A percentile compares a stretch with the other conserved stretches of the same genome.
Conservation (phyloP, 2,113 vertebrate species). For the Camelus bactrianus region DNA sequence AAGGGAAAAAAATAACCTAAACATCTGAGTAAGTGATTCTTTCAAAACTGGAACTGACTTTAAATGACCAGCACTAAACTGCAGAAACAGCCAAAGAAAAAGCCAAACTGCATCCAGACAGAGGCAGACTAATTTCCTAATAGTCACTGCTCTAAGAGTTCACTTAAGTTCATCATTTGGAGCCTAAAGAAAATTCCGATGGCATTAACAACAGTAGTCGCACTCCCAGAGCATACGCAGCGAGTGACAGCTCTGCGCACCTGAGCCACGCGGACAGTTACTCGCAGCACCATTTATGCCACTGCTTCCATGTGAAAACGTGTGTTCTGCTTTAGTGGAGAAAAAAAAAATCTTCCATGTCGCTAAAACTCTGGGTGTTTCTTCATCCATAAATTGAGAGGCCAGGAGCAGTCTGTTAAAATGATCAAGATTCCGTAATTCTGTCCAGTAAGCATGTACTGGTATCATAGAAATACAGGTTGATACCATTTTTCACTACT, state of each 20-base stretch:
- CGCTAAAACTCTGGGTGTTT: background rate
- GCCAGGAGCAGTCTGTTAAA: background rate
- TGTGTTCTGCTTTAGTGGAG: background rate
- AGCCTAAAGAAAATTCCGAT: background rate
- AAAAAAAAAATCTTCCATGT: background rate
- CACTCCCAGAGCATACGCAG: background rate
- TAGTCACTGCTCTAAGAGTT: background rate
- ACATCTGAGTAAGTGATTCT: background rate
- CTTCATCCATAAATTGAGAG: background rate
- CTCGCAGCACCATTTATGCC: background rate
- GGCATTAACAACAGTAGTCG: background rate
- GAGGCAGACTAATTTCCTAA: conserved; percentile 27
- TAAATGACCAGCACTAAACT: background rate
- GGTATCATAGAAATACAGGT: background rate
- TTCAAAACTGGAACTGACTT: background rate
- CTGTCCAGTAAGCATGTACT: background rate
- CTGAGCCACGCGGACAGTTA: background rate
- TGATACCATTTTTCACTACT: background rate
- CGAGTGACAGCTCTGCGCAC: background rate
- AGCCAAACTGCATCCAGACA: background rate
- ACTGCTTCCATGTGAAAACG: background rate
- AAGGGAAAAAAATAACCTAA: background rate
- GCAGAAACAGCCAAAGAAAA: background rate
- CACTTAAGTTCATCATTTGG: conserved; percentile 16
- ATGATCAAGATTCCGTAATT: background rate